Base-by-base conservation (phyloP, 92 coral and sea anemone species). In the Palythoa heliodiscus region DNA sequence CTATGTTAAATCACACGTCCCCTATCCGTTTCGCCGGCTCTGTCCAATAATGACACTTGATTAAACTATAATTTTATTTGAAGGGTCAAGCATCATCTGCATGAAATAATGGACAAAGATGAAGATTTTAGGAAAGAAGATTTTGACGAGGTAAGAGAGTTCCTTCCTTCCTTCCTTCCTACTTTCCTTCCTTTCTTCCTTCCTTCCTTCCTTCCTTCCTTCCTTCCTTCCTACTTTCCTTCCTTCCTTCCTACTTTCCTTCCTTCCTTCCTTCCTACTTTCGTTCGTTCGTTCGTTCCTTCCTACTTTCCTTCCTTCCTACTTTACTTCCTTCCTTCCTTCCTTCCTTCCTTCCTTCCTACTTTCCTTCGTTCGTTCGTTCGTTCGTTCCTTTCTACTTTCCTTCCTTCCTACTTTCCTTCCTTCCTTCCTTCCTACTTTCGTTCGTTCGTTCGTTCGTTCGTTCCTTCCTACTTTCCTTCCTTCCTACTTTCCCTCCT, bases 31-130 rank as follows among this genome's bases (percentile, higher is more conserved):
- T 29, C 35, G 35, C 35, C 35, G 35, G 35, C 35, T 29, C 35
- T 29, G 35, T 29, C 35, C 35, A 29, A 24, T 38, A 8, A 23
- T 52, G 7, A 40, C 29, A 1, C 5, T 11, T 2, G 15, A 47
- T 11, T 24, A 70, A 12, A 11, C 40, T 74, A 3, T 48, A n/a
- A n/a, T n/a, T n/a, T n/a, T n/a, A n/a, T 24, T 83, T 88, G 10
- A 69, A 88, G 91, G 71, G 87, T 88, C 70, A 88, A 88, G 43
- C 57, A 77, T 85, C 73, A 87, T 22, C 91, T 88, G 43, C 91
- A 88, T 55, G 91, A 88, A 58, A 83, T 88, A 55, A 81, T 88
- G 50, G 82, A 88, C 55, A 55, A 78, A 40, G 91, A 88, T 19
- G 85, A 88, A 76, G 91, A 84, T 43, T 84, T 88, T 15, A 75